These are phyloP conservation scores for Cyanistes caeruleus DNA, from an alignment of 2,113 vertebrate species.

Conservation along the genomic window DNA sequence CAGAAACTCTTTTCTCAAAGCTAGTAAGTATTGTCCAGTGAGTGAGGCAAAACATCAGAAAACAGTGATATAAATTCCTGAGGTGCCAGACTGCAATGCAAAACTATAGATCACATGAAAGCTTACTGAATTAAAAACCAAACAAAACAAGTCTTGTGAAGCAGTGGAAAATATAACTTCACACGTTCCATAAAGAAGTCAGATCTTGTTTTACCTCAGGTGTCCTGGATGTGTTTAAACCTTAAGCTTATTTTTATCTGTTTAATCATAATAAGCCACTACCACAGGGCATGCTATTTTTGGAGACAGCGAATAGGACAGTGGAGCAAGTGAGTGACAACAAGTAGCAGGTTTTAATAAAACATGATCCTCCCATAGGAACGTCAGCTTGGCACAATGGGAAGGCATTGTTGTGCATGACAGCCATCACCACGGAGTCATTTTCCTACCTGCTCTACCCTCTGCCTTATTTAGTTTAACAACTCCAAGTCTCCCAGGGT, in stretches of 20 bases:
- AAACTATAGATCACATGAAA: constrained; percentile 28
- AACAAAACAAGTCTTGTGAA: constrained; percentile 72
- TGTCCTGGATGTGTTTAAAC: constrained; percentile 73
- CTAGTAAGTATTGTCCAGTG: not conserved
- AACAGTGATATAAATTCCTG: not conserved
- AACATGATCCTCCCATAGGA: constrained; percentile 68
- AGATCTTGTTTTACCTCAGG: constrained; percentile 66
- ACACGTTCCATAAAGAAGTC: constrained; percentile 69
- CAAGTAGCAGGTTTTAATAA: constrained; percentile 76
- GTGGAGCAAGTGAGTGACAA: constrained; percentile 69
- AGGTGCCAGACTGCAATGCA: not conserved
- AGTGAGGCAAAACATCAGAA: constrained; percentile 5
- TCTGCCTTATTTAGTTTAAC: constrained; percentile 52
- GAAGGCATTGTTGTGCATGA: not conserved
- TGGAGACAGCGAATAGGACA: constrained; percentile 61
- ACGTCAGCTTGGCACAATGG: not conserved
- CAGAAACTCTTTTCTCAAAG: not conserved
- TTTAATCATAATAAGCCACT: constrained; percentile 73
- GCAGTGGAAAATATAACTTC: constrained; percentile 71
- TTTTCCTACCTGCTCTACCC: constrained; percentile 59
- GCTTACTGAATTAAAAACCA: constrained; percentile 59
- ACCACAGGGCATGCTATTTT: constrained; percentile 76
- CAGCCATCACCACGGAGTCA: constrained; percentile 39
- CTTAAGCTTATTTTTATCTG: constrained; percentile 78
- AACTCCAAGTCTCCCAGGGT: not conserved